Evolutionary conservation across 2,113 vertebrate species (phyloP), one percentile per base, ranked within the genome.

Genomic region (Odocoileus hemionus): DNA sequence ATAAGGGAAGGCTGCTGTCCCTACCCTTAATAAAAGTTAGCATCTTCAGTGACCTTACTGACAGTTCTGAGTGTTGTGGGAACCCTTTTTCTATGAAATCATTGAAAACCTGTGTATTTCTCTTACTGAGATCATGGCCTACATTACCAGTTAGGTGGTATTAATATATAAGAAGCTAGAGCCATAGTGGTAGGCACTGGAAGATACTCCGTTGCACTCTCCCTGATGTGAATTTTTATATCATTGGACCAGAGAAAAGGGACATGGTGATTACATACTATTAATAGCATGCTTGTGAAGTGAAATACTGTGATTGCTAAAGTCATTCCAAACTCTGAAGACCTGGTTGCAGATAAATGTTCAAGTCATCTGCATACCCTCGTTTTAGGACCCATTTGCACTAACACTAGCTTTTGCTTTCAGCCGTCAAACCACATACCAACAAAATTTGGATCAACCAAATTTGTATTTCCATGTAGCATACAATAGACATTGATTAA

Each of bases 271-370:
- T 90, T 91, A 55, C 17, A n/a, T 83, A 50, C 61, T 86, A 43
- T 76, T 76, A 76, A 76, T 76, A 86, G 26, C 54, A 58, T 86
- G 88, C 76, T 95, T 55, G 1, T 82, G 88, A 90, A 96, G 89
- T 80, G 25, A 97, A 96, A 96, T 94, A 88, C 43, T 84, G 7
- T 76, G 78, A 84, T 76, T 93, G 74, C 70, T 92, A 86, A 95
- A 82, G 88, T 86, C 16, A 87, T 97, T 95, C 30, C 88, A 96
- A 94, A 95, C 64, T 85, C 82, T 55, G 58, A 88, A 95, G 80
- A 96, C 94, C 76, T 89, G 26, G 96, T 95, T 97, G 39, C n/a
- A 95, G 83, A 88, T 74, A 84, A 80, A 97, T 92, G 70, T 84
- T 96, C 60, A 86, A 82, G 47, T 93, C 54, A 91, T 90, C 52